A percentile compares a stretch with the other conserved stretches of the same genome.
Conservation (phyloP, 2,113 vertebrate species). For the Urocitellus parryii region DNA sequence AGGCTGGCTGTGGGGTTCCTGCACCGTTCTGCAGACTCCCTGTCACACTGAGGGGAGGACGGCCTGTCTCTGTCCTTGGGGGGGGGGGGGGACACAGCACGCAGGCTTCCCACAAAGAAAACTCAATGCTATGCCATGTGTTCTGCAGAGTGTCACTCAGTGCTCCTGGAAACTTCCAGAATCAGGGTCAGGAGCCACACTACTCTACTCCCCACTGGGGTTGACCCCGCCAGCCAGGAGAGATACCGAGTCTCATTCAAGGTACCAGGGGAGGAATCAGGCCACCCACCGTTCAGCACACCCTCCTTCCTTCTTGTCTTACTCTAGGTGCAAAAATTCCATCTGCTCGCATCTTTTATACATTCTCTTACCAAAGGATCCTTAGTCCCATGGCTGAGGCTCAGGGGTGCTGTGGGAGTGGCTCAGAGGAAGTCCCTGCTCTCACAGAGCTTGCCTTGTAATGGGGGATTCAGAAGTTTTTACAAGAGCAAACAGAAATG, state of each 20-base stretch:
- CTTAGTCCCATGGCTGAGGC: not conserved
- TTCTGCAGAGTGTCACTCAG: not conserved
- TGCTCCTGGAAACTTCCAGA: not conserved
- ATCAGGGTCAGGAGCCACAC: not conserved
- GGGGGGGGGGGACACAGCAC: not conserved
- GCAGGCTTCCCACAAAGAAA: constrained; percentile 3
- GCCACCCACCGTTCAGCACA: too few species aligned
- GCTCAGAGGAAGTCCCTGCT: not conserved
- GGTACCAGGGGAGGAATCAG: not conserved
- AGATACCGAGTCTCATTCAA: not conserved
- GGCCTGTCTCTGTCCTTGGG: not conserved
- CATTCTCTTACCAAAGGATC: not conserved
- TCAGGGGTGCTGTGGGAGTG: not conserved
- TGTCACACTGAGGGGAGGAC: too few species aligned
- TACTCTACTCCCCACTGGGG: not conserved
- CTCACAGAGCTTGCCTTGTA: not conserved
- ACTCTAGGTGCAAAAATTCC: not conserved
- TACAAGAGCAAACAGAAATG: not conserved
- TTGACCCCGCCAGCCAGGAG: not conserved
- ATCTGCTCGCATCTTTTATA: not conserved
- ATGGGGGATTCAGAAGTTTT: not conserved
- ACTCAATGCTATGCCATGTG: not conserved
- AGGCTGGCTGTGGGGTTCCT: too few species aligned
- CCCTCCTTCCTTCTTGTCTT: not conserved
- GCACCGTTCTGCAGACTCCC: too few species aligned